phyloP scores from a whole-genome alignment of 2,797 vertebrate species.

The Heliangelus exortis region DNA sequence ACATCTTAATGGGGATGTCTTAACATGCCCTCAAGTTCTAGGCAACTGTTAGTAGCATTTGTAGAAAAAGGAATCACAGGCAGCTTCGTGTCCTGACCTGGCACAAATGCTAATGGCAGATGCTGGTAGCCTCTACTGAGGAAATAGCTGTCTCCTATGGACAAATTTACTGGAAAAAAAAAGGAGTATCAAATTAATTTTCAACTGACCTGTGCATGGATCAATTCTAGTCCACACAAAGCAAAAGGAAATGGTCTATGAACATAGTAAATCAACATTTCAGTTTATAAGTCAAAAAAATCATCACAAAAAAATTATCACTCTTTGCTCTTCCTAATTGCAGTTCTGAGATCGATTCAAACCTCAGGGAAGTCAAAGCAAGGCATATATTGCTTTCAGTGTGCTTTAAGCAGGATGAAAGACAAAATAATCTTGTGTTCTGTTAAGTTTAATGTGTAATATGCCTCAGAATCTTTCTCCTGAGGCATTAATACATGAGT shows the following conservation, averaged over 20 bases:
- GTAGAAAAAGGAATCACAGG: neutral
- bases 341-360: neutral
- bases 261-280: constrained; percentile 5
- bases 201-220: neutral
- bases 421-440: neutral
- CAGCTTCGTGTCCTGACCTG: neutral
- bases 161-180: neutral
- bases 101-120: neutral
- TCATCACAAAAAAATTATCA: neutral
- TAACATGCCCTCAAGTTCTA: neutral
- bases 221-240: neutral
- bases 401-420: neutral
- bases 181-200: neutral
- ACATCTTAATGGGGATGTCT: neutral
- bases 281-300: neutral
- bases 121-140: neutral
- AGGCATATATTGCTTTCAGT: neutral
- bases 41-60: neutral
- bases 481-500: neutral
- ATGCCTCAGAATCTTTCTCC: neutral
- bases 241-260: neutral
- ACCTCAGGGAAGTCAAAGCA: neutral
- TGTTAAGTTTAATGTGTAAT: constrained; percentile 2
- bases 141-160: neutral
- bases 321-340: neutral